These are phyloP conservation scores for Zaprionus davidi DNA, from an alignment of 1,140 invertebrate genomes.

Conservation along the genomic window DNA sequence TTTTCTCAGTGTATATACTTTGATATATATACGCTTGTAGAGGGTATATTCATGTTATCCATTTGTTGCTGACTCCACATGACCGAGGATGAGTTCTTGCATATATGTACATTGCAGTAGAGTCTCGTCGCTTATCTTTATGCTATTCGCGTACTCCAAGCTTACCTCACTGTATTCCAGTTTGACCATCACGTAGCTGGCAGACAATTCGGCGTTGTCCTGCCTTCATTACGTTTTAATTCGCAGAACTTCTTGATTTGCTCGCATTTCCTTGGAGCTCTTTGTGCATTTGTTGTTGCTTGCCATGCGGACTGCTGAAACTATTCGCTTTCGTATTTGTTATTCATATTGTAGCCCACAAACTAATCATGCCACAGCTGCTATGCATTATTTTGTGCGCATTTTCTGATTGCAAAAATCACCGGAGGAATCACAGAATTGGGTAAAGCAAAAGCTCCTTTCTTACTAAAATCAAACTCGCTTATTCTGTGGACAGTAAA, in stretches of 20 bases:
- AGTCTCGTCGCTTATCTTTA: conserved; percentile 17
- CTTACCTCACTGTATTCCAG: conserved; percentile 59
- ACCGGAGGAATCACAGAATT: conserved; percentile 72
- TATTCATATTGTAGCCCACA: conserved; percentile 48
- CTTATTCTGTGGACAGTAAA: background rate
- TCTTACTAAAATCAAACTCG: background rate
- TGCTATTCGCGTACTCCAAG: conserved; percentile 38
- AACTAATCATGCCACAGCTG: conserved; percentile 68
- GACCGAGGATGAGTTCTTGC: background rate
- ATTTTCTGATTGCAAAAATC: conserved; percentile 79
- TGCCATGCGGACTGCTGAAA: conserved; percentile 14
- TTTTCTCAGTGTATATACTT: no score
- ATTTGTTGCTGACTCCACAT: background rate
- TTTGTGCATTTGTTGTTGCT: conserved; percentile 40
- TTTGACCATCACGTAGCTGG: conserved; percentile 69
- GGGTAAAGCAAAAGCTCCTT: conserved; percentile 11
- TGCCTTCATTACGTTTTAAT: conserved; percentile 72
- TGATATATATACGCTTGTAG: no score
- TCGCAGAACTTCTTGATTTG: conserved; percentile 24
- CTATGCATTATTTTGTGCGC: conserved; percentile 61
- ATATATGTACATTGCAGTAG: no score
- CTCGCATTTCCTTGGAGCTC: background rate
- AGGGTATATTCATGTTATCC: background rate
- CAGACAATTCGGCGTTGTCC: conserved; percentile 30
- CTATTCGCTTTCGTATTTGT: conserved; percentile 35